Percentiles rank a stretch among this genome's conserved stretches.
Evolutionary conservation across 2,888 invertebrate genomes (phyloP).

Genomic region (Pristionchus japonicus): DNA sequence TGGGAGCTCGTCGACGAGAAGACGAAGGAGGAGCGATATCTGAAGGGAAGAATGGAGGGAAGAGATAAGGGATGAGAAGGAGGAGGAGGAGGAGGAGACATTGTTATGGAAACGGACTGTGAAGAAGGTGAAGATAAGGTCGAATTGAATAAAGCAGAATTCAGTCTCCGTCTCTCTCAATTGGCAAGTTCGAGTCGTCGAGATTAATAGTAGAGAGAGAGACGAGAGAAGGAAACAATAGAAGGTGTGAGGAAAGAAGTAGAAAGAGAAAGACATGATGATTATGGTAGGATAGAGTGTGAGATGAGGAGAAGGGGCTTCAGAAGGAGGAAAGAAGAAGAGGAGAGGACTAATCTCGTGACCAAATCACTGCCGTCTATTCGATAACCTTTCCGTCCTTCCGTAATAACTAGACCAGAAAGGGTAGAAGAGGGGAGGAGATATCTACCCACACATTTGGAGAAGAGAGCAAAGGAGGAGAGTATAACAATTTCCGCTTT

Average conservation of each 20-base stretch:
- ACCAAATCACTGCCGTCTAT: background rate
- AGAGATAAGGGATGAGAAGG: no score
- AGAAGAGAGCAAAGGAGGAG: no score
- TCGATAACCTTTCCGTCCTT: constrained; percentile 40
- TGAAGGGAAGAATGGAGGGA: constrained; percentile 9
- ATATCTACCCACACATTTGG: background rate
- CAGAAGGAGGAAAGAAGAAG: background rate
- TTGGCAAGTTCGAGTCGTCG: background rate
- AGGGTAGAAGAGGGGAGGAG: background rate
- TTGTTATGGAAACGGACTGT: background rate
- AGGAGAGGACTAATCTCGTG: constrained; percentile 20
- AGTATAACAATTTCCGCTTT: constrained; percentile 4
- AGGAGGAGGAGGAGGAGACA: no score
- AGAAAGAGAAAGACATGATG: constrained; percentile 12
- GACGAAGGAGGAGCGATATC: background rate
- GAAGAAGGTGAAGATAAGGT: background rate
- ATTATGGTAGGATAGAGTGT: constrained; percentile 1
- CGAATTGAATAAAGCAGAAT: background rate
- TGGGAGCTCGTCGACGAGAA: constrained; percentile 68
- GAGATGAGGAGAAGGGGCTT: constrained; percentile 24
- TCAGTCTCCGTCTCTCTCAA: background rate
- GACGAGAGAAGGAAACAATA: constrained; percentile 9
- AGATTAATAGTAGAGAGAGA: constrained; percentile 2
- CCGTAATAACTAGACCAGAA: constrained; percentile 18
- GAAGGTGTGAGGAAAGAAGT: constrained; percentile 7